Base-by-base conservation (phyloP, 2,113 vertebrate species). In the Dipodomys spectabilis region DNA sequence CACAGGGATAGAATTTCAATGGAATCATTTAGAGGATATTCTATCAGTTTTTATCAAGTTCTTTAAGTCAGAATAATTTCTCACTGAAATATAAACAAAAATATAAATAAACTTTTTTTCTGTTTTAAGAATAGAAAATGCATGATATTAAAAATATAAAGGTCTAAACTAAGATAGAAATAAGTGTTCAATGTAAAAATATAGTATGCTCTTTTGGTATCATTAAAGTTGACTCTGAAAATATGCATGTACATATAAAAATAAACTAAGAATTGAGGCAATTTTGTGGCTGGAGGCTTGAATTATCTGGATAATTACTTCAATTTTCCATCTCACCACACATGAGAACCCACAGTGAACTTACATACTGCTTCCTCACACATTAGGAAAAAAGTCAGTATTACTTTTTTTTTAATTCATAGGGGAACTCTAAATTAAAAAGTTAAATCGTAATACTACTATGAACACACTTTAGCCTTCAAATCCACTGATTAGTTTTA, bases 291-390 rank as follows among this genome's bases (percentile, higher is more conserved):
- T 89, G 86, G 80, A 95, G 9, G 45, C 80, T 94, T 96, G 88
- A 94, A 92, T 96, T 96, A 93, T 95, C 49, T 91, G 82, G 87
- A 91, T 92, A 96, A 94, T 94, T 95, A 78, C 89, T 93, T 96
- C 86, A 92, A 91, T 92, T 96, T 96, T 94, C 86, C 30, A 91
- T 79, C 39, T 95, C 83, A 60, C 75, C 72, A 75, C 92, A 86
- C 95, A 73, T 69, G 79, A 71, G 5, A 80, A 88, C 86, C 83
- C 84, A 95, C 6, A 82, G 1, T 68, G 71, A 94, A 74, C 64
- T 35, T 81, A 35, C 30, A 84, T 18, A 84, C 89, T 86, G 16
- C 53, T 57, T 16, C 53, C 16, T 93, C 57, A 86, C 25, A 64
- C n/a, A 77, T 4, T 75, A 64, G 13, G 16, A 75, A 91, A 75